Evolutionary conservation across 1,140 invertebrate genomes (phyloP).

Genomic region (Eumeta japonica): DNA sequence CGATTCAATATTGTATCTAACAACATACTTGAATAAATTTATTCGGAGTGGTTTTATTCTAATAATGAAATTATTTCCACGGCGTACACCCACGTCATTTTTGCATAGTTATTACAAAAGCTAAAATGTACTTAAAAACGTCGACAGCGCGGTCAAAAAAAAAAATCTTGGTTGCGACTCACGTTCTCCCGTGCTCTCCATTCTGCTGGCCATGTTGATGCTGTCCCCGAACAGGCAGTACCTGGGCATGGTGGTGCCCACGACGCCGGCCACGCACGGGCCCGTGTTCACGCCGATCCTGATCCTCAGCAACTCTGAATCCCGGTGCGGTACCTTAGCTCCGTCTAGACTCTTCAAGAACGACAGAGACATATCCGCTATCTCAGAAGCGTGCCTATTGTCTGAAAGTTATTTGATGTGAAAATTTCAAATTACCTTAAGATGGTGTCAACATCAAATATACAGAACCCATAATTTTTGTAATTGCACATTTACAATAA

Average conservation of each 20-base stretch:
- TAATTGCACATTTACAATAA: background rate
- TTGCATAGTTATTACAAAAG: too few relatives aligned
- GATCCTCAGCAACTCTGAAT: conserved; percentile 56
- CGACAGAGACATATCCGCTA: conserved; percentile 63
- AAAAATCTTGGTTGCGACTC: too few relatives aligned
- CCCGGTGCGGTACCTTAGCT: conserved; percentile 61
- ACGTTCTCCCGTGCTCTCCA: conserved; percentile 83
- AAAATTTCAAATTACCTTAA: background rate
- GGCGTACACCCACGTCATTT: too few relatives aligned
- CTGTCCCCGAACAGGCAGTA: conserved; percentile 80
- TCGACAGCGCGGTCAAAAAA: too few relatives aligned
- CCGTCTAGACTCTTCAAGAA: conserved; percentile 51
- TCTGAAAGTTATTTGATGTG: conserved; percentile 15
- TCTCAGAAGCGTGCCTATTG: conserved; percentile 58
- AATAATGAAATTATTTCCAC: too few relatives aligned
- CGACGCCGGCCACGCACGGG: conserved; percentile 62
- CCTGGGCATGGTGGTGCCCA: conserved; percentile 65
- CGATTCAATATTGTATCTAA: too few relatives aligned
- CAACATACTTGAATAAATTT: too few relatives aligned
- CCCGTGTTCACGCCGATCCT: conserved; percentile 65
- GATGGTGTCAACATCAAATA: background rate
- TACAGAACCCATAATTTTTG: background rate
- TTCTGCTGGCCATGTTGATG: conserved; percentile 80
- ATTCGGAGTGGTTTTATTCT: too few relatives aligned
- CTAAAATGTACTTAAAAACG: too few relatives aligned